Base-by-base conservation (phyloP, 2,888 invertebrate genomes). In the Pegoplata infirma region DNA sequence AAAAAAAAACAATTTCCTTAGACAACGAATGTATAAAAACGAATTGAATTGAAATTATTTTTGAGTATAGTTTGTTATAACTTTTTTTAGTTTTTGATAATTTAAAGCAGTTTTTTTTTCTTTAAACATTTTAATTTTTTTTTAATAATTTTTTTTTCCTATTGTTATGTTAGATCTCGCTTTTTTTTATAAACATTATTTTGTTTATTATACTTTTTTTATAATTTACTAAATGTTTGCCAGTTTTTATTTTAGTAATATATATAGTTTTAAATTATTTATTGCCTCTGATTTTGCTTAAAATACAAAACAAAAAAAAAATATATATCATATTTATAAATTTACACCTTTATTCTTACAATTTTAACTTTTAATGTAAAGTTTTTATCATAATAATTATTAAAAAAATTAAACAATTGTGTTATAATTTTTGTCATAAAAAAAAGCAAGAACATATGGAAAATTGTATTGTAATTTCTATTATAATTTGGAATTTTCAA, bases 121-220 rank as follows among this genome's bases (percentile, higher is more conserved):
- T 76, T 40, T 21, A n/a, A n/a, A n/a, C n/a, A 36, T 64, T 63
- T 28, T 67, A n/a, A 47, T 58, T 59, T 53, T 59, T 64, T 68
- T 53, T 58, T 64, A 40, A 46, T 56, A 46, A 55, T 66, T 56
- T 28, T 21, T 44, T 16, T 72, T 58, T 77, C 58, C 64, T 66
- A 64, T 64, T 73, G 67, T 72, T 72, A 71, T 72, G 46, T 75
- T 72, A 76, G 77, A 80, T 77, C 80, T 76, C 76, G 75, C 74
- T 68, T 78, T 67, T 80, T 58, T 46, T 16, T 8, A 51, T 16
- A 64, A 53, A 21, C 58, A 21, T 14, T 47, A 36, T 21, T 46
- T 40, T 72, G 36, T 44, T 46, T 47, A 6, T 49, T 16, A n/a
- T 40, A 16, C n/a, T 49, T 7, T 51, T 36, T 56, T 66, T 72